phyloP scores from a whole-genome alignment of 2,797 vertebrate genomes.

The Spheniscus humboldti region DNA sequence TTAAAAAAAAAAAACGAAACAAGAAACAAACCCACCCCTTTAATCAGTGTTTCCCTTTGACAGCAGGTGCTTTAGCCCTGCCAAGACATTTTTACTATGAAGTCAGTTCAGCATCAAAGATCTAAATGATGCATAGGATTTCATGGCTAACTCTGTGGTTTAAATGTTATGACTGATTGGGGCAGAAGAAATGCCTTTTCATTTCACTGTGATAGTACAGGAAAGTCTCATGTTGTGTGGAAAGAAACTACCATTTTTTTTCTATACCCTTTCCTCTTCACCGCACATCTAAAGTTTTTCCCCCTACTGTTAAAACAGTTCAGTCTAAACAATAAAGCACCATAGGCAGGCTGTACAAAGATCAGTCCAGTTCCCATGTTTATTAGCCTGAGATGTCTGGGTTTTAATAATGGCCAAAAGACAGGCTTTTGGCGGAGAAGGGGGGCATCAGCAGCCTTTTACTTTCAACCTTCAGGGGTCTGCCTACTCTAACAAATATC shows the following conservation, averaged over 20 bases:
- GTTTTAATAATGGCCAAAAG: not conserved
- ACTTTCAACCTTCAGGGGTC: not conserved
- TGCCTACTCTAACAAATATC: not conserved
- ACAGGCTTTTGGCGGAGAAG: not conserved
- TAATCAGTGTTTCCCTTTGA: conserved; percentile 58
- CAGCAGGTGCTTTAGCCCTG: conserved; percentile 37
- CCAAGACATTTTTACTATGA: conserved; percentile 56
- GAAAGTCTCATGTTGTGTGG: conserved; percentile 41
- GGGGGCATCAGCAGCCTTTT: not conserved
- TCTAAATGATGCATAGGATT: conserved; percentile 67
- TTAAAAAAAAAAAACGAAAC: not conserved
- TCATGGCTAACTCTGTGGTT: conserved; percentile 28
- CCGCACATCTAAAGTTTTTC: conserved; percentile 54
- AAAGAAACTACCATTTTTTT: not conserved
- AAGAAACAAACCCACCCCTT: not conserved
- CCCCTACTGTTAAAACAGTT: conserved; percentile 45
- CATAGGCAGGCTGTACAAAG: conserved; percentile 38
- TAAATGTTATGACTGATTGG: conserved; percentile 45
- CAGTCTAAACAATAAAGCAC: conserved; percentile 56
- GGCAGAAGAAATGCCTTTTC: conserved; percentile 51
- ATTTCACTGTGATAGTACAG: conserved; percentile 29
- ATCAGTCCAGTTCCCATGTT: not conserved
- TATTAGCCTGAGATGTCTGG: not conserved
- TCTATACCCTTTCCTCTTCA: not conserved
- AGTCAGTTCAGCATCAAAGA: conserved; percentile 67